These are phyloP conservation scores for Xiphias gladius DNA, from an alignment of 2,113 vertebrate species.

Conservation along the genomic window DNA sequence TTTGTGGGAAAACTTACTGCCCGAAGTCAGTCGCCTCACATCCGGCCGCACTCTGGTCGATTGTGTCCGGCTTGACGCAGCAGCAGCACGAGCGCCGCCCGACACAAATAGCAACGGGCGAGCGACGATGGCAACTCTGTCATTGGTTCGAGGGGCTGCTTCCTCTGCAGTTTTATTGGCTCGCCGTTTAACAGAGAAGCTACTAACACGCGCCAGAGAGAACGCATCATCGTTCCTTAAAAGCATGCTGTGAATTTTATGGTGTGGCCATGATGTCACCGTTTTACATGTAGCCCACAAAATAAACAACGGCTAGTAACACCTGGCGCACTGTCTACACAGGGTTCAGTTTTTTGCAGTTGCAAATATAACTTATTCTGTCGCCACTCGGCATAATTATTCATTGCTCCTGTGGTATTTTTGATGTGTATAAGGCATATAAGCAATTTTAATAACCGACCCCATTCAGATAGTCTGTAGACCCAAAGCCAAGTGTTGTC, in stretches of 20 bases:
- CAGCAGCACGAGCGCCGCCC: not conserved
- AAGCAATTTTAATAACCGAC: no score
- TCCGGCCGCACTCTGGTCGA: constrained; percentile 1
- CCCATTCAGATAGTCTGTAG: not conserved
- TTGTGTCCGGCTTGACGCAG: constrained; percentile 20
- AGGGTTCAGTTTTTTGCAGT: not conserved
- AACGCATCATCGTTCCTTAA: constrained; percentile 41
- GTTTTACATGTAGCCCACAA: constrained; percentile 9
- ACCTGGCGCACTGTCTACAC: not conserved
- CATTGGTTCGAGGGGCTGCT: constrained; percentile 54
- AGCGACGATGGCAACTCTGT: constrained; percentile 13
- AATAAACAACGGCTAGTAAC: constrained; percentile 1
- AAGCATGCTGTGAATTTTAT: constrained; percentile 48
- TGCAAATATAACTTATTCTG: not conserved
- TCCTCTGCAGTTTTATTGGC: constrained; percentile 68
- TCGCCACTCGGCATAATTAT: not conserved
- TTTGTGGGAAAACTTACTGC: no score
- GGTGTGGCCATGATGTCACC: constrained; percentile 55
- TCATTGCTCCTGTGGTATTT: not conserved
- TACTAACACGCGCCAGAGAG: constrained; percentile 12
- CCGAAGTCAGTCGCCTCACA: not conserved
- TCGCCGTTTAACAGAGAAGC: constrained; percentile 12
- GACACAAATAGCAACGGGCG: constrained; percentile 47
- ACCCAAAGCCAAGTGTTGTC: no score
- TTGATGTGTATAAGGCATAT: not conserved